Evolutionary conservation across 2,113 vertebrate species (phyloP), one percentile per base, ranked within the genome.

Genomic region (Microtus oregoni): DNA sequence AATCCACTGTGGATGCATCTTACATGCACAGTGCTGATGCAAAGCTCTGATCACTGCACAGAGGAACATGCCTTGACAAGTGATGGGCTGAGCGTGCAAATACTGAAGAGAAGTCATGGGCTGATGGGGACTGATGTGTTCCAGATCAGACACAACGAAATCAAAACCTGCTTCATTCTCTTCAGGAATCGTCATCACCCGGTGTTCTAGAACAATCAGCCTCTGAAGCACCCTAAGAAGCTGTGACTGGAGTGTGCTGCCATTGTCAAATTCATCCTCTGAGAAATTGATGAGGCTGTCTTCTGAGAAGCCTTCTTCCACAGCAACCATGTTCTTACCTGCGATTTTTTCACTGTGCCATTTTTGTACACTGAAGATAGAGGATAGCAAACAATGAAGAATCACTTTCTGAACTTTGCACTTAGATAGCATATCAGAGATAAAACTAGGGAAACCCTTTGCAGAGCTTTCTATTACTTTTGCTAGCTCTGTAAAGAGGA

Each of bases 1-100:
- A n/a, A 99, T 99, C 99, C 99, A 99, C 96, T 99, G 99, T 4
- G 99, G 99, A 92, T 99, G 99, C 99, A 99, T 99, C 98, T 99
- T 99, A 97, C 99, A 99, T 7, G 99, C 98, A 94, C 99, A 99
- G 98, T 99, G 99, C 97, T 99, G 99, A 98, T 99, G 99, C 89
- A 99, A 98, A 24, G 99, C 99, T 97, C 99, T 98, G 95, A 99
- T 99, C 91, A 99, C 99, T 0, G 99, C 99, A 2, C 99, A 99
- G 68, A 99, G 99, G 98, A 99, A 99, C 99, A 99, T 99, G 94
- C 99, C 99, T 98, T 99, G 99, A 38, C 99, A 99, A 3, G 99
- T 99, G 97, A 99, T 99, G 3, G 99, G 99, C 98, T 99, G 99
- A 86, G 99, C 99, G 17, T 99, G 99, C 52, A 99, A 98, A 96